phyloP scores from a whole-genome alignment of 1,140 invertebrate species.

The Drosophila pruinosa region DNA sequence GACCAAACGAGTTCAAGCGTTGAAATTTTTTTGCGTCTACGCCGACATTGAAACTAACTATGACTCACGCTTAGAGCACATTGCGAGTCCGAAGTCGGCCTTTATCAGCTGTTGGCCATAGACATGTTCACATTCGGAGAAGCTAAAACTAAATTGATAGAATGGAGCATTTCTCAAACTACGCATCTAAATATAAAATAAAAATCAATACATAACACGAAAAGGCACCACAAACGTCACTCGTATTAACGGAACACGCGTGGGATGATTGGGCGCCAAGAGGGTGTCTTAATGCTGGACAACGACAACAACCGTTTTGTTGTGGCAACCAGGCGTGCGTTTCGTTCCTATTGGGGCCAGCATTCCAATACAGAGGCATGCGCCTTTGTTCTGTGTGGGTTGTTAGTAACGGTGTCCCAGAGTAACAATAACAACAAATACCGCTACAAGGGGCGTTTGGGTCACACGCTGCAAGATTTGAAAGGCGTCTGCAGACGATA shows the following conservation, averaged over 20 bases:
- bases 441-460: slow-evolving; percentile 65
- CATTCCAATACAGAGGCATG: slow-evolving; percentile 67
- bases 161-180: slow-evolving; percentile 37
- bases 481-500: slow-evolving; percentile 24
- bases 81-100: slow-evolving; percentile 22
- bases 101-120: slow-evolving; percentile 58
- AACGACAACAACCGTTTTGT: slow-evolving; percentile 69
- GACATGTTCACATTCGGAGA: background rate
- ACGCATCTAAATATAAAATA: slow-evolving; percentile 74
- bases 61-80: slow-evolving; percentile 45
- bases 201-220: slow-evolving; percentile 62
- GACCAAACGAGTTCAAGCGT: slow-evolving; percentile 61
- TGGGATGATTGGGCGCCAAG: slow-evolving; percentile 36
- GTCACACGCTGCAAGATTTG: slow-evolving; percentile 62
- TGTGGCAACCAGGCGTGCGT: slow-evolving; percentile 66
- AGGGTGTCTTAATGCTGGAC: slow-evolving; percentile 34
- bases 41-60: slow-evolving; percentile 44
- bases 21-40: slow-evolving; percentile 22
- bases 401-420: slow-evolving; percentile 53
- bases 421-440: slow-evolving; percentile 34
- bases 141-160: slow-evolving; percentile 6
- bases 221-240: slow-evolving; percentile 53
- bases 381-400: slow-evolving; percentile 52
- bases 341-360: slow-evolving; percentile 39
- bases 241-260: slow-evolving; percentile 60